Conservation (phyloP, 2,888 invertebrate genomes). For the Ochropleura leucogaster region DNA sequence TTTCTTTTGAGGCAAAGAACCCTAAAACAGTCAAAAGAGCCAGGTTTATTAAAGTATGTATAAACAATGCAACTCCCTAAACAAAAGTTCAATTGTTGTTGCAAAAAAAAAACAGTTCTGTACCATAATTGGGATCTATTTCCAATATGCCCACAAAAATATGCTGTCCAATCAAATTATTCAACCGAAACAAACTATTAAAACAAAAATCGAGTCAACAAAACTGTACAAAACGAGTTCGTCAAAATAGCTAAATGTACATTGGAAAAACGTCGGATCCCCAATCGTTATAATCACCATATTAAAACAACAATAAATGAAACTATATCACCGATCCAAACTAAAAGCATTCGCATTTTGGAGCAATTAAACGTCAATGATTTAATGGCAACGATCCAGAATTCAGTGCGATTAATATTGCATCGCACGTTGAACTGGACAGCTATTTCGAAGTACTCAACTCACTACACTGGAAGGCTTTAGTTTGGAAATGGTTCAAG, state of each 20-base stretch:
- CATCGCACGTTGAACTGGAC: conserved; percentile 60
- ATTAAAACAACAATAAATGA: conserved; percentile 52
- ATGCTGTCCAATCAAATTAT: neutral
- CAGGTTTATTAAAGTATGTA: neutral
- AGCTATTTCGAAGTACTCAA: conserved; percentile 66
- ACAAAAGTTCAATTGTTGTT: neutral
- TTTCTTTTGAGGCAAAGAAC: too few species aligned
- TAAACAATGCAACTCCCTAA: neutral
- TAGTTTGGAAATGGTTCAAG: conserved; percentile 56
- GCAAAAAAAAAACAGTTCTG: neutral
- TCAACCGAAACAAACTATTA: neutral
- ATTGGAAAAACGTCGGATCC: conserved; percentile 14
- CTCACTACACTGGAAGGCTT: conserved; percentile 60
- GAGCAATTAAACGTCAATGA: conserved; percentile 68
- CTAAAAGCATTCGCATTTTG: conserved; percentile 66
- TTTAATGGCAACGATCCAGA: conserved; percentile 67
- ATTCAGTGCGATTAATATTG: conserved; percentile 73
- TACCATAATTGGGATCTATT: neutral
- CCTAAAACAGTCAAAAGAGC: neutral
- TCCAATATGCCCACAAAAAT: neutral
- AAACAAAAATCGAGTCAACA: neutral
- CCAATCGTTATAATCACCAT: conserved; percentile 27
- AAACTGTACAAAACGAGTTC: neutral
- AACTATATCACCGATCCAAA: conserved; percentile 48
- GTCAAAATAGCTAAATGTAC: neutral